Percentiles rank a stretch among this genome's conserved stretches.
Evolutionary conservation across 2,888 invertebrate species (phyloP).

Genomic region (Celastrina argiolus): DNA sequence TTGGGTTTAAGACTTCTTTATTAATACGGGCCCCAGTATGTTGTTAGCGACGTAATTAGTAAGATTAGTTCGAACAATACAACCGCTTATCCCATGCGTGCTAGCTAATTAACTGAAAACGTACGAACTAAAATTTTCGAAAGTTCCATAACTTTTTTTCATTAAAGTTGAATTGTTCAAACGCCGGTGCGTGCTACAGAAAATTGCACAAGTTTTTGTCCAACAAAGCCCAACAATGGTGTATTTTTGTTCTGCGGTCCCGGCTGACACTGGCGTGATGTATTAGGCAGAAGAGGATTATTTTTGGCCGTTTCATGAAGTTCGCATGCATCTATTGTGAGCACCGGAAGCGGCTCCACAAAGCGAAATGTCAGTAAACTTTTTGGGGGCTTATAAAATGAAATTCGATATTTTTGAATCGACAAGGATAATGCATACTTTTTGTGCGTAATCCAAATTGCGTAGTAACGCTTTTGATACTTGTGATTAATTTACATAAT

Average conservation of each 20-base stretch:
- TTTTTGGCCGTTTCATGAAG: slow-evolving; percentile 76
- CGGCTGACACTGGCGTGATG: slow-evolving; percentile 74
- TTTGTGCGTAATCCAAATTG: background rate
- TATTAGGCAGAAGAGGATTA: slow-evolving; percentile 73
- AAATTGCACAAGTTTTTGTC: slow-evolving; percentile 72
- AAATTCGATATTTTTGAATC: slow-evolving; percentile 49
- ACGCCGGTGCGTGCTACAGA: slow-evolving; percentile 58
- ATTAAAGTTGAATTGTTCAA: slow-evolving; percentile 25
- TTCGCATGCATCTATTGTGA: slow-evolving; percentile 74
- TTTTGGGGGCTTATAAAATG: slow-evolving; percentile 55
- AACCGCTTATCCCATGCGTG: too few relatives aligned
- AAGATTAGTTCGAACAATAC: too few relatives aligned
- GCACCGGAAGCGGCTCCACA: slow-evolving; percentile 70
- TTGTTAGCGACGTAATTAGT: too few relatives aligned
- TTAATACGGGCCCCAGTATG: too few relatives aligned
- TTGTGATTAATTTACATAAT: too few relatives aligned
- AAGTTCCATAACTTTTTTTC: slow-evolving; percentile 4
- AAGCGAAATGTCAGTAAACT: slow-evolving; percentile 64
- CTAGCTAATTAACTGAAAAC: background rate
- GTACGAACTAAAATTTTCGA: background rate
- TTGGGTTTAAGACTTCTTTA: too few relatives aligned
- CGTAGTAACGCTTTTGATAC: too few relatives aligned
- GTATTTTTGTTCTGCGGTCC: slow-evolving; percentile 76
- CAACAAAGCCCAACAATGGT: slow-evolving; percentile 70
- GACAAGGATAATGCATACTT: slow-evolving; percentile 38